These are phyloP conservation scores for Anser brachyrhynchus DNA, from an alignment of 2,113 vertebrate genomes.

Conservation along the genomic window DNA sequence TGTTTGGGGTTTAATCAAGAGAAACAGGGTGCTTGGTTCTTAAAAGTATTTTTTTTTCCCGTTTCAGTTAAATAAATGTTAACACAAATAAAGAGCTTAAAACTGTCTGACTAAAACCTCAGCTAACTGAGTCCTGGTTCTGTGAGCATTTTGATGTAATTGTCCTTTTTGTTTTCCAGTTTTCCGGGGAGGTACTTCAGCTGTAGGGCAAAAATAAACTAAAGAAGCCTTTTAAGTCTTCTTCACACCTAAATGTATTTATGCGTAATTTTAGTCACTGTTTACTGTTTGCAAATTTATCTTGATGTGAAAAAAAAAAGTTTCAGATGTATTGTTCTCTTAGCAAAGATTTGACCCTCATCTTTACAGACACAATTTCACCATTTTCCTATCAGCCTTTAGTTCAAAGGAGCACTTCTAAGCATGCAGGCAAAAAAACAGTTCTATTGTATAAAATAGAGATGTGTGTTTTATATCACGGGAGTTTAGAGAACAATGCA, in stretches of 20 bases:
- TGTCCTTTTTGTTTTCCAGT: background rate
- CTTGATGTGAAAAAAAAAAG: background rate
- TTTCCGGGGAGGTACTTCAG: background rate
- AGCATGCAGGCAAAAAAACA: background rate
- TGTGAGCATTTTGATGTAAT: background rate
- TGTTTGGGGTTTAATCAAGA: slow-evolving; percentile 11
- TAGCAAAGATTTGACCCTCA: slow-evolving; percentile 13
- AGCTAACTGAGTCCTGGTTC: background rate
- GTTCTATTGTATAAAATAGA: slow-evolving; percentile 21
- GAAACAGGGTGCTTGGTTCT: background rate
- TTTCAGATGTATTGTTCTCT: background rate
- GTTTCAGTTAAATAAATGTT: slow-evolving; percentile 20
- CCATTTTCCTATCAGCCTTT: slow-evolving; percentile 12
- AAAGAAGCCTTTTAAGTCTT: background rate
- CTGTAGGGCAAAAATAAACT: slow-evolving; percentile 4
- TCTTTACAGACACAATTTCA: background rate
- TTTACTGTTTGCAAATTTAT: slow-evolving; percentile 26
- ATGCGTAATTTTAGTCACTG: slow-evolving; percentile 42
- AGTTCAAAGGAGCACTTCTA: slow-evolving; percentile 47
- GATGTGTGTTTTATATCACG: slow-evolving; percentile 45
- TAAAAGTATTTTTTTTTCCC: background rate
- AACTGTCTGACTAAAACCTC: background rate
- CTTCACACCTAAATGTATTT: background rate
- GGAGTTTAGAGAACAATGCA: slow-evolving; percentile 72
- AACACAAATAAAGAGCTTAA: background rate